A percentile compares a stretch with the other conserved stretches of the same genome.
Evolutionary conservation across 2,888 invertebrate genomes (phyloP).

Genomic region (Blomia tropicalis): DNA sequence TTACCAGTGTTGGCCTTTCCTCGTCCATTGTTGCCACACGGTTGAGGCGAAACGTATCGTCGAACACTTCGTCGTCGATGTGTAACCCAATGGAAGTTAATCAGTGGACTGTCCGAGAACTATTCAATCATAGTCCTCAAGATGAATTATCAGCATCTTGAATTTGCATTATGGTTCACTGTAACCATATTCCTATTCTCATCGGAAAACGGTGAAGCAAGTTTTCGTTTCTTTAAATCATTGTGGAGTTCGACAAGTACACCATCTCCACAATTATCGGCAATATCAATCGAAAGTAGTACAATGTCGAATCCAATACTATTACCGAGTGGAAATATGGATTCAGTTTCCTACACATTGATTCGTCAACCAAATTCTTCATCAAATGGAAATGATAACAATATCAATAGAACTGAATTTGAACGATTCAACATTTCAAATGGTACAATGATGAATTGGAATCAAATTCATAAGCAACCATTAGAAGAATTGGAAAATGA

Average conservation of each 20-base stretch:
- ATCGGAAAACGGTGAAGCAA: not conserved
- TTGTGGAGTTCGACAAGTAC: not conserved
- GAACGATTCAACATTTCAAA: not conserved
- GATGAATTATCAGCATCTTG: no score
- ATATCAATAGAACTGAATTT: not conserved
- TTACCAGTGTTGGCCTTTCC: no score
- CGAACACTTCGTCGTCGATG: no score
- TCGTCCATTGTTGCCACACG: no score
- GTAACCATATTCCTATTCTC: not conserved
- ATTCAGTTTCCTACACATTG: not conserved
- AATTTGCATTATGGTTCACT: not conserved
- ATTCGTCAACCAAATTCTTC: not conserved
- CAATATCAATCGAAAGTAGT: not conserved
- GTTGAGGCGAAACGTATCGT: no score
- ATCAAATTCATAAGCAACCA: not conserved
- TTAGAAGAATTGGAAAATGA: not conserved
- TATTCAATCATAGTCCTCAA: no score
- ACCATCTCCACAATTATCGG: not conserved
- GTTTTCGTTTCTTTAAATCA: conserved; percentile 5
- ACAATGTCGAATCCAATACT: no score
- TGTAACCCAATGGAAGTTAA: no score
- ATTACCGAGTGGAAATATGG: not conserved
- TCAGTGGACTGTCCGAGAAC: no score
- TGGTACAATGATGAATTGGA: not conserved
- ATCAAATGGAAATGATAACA: not conserved